phyloP scores from a whole-genome alignment of 2,888 invertebrate species.

The Andrena haemorrhoa region DNA sequence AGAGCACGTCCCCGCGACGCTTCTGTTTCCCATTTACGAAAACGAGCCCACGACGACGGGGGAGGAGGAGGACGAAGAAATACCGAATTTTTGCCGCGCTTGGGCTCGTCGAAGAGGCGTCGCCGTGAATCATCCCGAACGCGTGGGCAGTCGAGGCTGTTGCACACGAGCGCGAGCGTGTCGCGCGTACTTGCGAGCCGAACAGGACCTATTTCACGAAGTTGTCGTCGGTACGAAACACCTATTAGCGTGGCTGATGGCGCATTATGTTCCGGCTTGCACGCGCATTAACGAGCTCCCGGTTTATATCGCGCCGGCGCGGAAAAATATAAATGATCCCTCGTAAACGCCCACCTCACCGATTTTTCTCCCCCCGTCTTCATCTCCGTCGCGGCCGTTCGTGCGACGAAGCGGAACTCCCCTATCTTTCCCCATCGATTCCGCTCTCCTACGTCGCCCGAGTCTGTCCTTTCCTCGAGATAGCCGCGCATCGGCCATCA shows the following conservation, averaged over 20 bases:
- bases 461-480: slow-evolving; percentile 45
- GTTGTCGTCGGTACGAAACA: slow-evolving; percentile 79
- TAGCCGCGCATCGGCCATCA: slow-evolving; percentile 45
- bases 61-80: background rate
- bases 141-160: slow-evolving; percentile 64
- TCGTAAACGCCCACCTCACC: slow-evolving; percentile 64
- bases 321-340: slow-evolving; percentile 49
- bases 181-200: slow-evolving; percentile 34
- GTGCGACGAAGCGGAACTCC: background rate
- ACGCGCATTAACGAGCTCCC: slow-evolving; percentile 80
- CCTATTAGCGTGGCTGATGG: slow-evolving; percentile 80
- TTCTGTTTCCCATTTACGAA: slow-evolving; percentile 32
- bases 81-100: slow-evolving; percentile 46
- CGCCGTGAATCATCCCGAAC: slow-evolving; percentile 69
- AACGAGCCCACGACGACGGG: background rate
- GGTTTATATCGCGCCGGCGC: slow-evolving; percentile 51
- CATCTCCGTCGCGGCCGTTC: background rate
- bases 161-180: slow-evolving; percentile 36
- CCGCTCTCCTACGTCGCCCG: slow-evolving; percentile 27
- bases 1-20: background rate
- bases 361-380: slow-evolving; percentile 29
- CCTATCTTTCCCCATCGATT: slow-evolving; percentile 53
- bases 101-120: slow-evolving; percentile 67
- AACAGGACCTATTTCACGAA: slow-evolving; percentile 68
- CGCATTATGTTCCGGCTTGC: slow-evolving; percentile 77